Percentiles rank a stretch among this genome's conserved stretches.
phyloP scores from a whole-genome alignment of 1,140 invertebrate species.

The Sitophilus oryzae region DNA sequence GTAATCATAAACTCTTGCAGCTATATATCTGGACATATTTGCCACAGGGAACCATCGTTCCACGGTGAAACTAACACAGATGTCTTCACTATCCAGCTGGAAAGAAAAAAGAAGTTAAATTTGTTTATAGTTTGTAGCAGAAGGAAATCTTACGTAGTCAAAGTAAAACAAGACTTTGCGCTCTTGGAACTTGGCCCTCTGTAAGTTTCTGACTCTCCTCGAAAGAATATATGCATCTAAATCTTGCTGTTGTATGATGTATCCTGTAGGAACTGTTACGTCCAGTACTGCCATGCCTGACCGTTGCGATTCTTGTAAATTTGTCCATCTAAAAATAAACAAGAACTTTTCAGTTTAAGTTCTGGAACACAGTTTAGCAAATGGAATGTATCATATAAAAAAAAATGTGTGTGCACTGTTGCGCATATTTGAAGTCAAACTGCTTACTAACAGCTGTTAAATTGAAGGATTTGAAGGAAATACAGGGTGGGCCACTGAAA shows the following conservation, averaged over 20 bases:
- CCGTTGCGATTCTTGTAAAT: constrained; percentile 65
- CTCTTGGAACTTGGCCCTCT: constrained; percentile 75
- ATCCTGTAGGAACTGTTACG: constrained; percentile 87
- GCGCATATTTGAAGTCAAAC: no score
- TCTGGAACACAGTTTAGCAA: no score
- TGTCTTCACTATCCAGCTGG: constrained; percentile 72
- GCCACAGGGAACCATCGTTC: constrained; percentile 94
- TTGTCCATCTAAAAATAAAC: constrained; percentile 66
- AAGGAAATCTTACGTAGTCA: constrained; percentile 68
- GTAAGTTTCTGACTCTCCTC: constrained; percentile 67
- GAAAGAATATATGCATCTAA: constrained; percentile 78
- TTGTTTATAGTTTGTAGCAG: constrained; percentile 3
- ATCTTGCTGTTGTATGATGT: constrained; percentile 85
- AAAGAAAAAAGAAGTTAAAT: constrained; percentile 26
- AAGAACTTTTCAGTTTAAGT: no score
- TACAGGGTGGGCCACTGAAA: no score
- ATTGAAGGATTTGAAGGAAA: no score
- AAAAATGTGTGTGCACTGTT: no score
- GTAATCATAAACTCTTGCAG: constrained; percentile 90
- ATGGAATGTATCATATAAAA: no score
- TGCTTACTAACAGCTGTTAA: no score
- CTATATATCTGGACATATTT: constrained; percentile 89
- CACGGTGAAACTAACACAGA: constrained; percentile 87
- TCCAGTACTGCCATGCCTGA: constrained; percentile 93
- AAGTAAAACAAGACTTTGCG: constrained; percentile 91